Evolutionary conservation across 2,888 invertebrate genomes (phyloP), one percentile per base, ranked within the genome.

Genomic region (Pediacus dermestoides): DNA sequence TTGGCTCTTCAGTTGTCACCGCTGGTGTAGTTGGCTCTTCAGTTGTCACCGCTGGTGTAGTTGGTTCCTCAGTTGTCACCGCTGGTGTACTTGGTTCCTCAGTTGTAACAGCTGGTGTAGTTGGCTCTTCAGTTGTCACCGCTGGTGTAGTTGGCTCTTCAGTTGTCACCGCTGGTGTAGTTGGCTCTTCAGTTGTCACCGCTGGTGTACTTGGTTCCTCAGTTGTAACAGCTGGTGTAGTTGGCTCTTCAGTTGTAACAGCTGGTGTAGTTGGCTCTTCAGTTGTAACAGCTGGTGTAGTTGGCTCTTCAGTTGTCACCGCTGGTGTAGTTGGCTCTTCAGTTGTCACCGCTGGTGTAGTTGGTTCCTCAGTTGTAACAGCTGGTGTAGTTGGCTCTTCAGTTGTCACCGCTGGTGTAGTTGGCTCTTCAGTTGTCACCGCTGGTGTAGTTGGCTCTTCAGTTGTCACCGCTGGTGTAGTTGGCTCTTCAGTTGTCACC

Each of bases 81-180:
- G 32, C 27, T 22, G 23, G n/a, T 12, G 31, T 26, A 12, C 34
- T 22, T n/a, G 9, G 10, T 25, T 23, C 36, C 7, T 28, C 6
- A 7, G 26, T 27, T 39, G 13, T 9, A 14, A 36, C 26, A n/a
- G 34, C 11, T 4, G 2, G 7, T 18, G 28, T 15, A 1, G 11
- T 10, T 11, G 30, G 16, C 8, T 53, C 42, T 14, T 48, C 37
- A 25, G 61, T 58, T 32, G 55, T 57, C 12, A 50, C 26, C 16
- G n/a, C n/a, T n/a, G n/a, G n/a, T n/a, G 43, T 28, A 30, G 53
- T 59, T 52, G 67, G 67, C 52, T 73, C 70, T 47, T 14, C 10
- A 11, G 13, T 30, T 30, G 2, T n/a, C 4, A 14, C 30, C 16
- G 37, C 13, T 11, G 30, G 16, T 18, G 12, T 12, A 3, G 11